These are phyloP conservation scores for Patella depressa DNA, from an alignment of 2,888 invertebrate species.

Conservation along the genomic window DNA sequence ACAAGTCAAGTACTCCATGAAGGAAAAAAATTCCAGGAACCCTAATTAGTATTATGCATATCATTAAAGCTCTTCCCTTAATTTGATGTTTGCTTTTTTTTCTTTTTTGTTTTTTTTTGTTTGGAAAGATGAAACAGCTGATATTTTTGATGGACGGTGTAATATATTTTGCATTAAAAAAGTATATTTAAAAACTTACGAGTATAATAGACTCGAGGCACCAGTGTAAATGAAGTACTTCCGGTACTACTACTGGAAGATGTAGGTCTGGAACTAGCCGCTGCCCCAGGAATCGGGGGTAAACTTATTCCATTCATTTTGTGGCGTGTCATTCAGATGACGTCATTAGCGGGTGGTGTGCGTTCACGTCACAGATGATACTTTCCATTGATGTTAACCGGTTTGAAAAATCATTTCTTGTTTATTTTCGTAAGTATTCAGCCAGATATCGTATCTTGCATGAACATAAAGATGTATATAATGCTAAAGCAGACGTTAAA, in stretches of 20 bases:
- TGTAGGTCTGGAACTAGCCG: constrained; percentile 27
- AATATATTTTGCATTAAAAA: too few relatives aligned
- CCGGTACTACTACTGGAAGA: constrained; percentile 29
- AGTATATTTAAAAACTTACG: background rate
- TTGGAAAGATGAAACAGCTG: too few relatives aligned
- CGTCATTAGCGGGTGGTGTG: background rate
- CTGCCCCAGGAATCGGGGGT: constrained; percentile 34
- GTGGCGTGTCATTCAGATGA: background rate
- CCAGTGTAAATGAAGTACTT: constrained; percentile 27
- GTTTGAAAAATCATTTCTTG: background rate
- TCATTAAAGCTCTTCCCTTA: too few relatives aligned
- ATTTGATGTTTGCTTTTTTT: too few relatives aligned
- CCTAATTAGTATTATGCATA: too few relatives aligned
- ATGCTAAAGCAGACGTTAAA: too few relatives aligned
- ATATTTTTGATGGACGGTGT: too few relatives aligned
- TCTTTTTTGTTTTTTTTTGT: too few relatives aligned
- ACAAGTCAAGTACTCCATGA: too few relatives aligned
- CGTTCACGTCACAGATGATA: background rate
- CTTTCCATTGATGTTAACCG: background rate
- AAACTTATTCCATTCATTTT: constrained; percentile 35
- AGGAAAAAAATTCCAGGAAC: too few relatives aligned
- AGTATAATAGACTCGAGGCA: constrained; percentile 34
- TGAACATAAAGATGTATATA: too few relatives aligned
- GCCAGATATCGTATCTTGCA: too few relatives aligned
- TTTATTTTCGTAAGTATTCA: background rate